Base-by-base conservation (phyloP, 1,140 invertebrate species). In the Caenorhabditis elegans region DNA sequence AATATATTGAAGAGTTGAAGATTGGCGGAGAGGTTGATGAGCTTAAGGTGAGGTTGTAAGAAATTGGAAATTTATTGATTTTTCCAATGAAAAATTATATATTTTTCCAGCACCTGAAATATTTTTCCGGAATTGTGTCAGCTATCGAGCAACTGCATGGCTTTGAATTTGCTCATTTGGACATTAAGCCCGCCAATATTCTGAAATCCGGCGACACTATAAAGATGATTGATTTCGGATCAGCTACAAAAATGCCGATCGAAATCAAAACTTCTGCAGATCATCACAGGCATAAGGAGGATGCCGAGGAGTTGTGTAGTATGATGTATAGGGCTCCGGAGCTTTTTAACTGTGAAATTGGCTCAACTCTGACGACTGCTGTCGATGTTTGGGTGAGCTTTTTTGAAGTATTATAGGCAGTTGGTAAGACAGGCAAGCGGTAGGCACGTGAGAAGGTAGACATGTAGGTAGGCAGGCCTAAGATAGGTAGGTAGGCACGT, bases 301-400 rank as follows among this genome's bases (percentile, higher is more conserved):
- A 93, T 65, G 95, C 94, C 8, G 93, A 93, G 78, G 94, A 95
- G 91, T 92, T 94, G 84, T 95, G 94, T 90, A 94, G 94, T 24
- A 95, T 96, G 93, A 93, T 94, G 13, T 96, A 95, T 87, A 91
- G 94, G 87, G 94, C 95, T 22, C 95, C 95, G 19, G 95, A 96
- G 91, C 90, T 96, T 34, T 96, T 96, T 87, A 94, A 94, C 86
- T 94, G 95, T 46, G 93, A 95, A 90, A 93, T 93, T 80, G 93
- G 94, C 86, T 93, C 93, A 87, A 93, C 93, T 86, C 92, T 96
- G 83, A 94, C 95, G 90, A 94, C 95, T 90, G 90, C 94, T 83
- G 94, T 94, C 43, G 95, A 96, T 91, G 93, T 96, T 86, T 96
- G 95, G 95, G 94, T 95, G n/a, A n/a, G n/a, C n/a, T n/a, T n/a